Percentiles rank a stretch among this genome's conserved stretches.
Conservation (phyloP, 2,113 vertebrate species). For the Pollimyrus isidori region DNA sequence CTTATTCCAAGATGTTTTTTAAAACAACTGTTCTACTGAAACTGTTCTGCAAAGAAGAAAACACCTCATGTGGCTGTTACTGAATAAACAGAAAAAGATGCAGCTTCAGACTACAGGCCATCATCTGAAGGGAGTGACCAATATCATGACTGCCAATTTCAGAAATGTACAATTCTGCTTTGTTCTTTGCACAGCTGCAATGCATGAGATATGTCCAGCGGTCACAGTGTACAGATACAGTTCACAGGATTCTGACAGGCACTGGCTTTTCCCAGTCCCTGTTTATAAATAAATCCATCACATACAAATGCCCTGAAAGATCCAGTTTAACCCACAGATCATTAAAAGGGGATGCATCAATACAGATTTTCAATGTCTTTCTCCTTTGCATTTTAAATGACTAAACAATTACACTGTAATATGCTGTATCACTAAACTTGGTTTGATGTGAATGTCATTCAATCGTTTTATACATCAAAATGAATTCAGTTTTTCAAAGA, state of each 20-base stretch:
- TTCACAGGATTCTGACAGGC: neutral
- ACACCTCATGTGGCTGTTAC: neutral
- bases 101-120: neutral
- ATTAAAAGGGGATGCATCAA: neutral
- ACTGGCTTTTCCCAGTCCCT: neutral
- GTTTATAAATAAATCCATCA: neutral
- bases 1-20: neutral
- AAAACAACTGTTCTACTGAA: neutral
- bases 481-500: neutral
- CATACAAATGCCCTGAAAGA: neutral
- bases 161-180: neutral
- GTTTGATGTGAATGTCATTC: neutral
- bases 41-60: neutral
- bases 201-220: neutral
- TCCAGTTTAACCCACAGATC: neutral
- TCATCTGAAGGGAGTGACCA: neutral
- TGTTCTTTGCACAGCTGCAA: neutral
- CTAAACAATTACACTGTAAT: neutral
- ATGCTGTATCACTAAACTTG: neutral
- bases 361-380: neutral
- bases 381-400: neutral
- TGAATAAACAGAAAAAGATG: neutral
- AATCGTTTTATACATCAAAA: neutral
- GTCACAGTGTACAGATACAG: neutral
- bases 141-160: neutral